Conservation (phyloP, 2,888 invertebrate species). For the Psylliodes chrysocephalus region DNA sequence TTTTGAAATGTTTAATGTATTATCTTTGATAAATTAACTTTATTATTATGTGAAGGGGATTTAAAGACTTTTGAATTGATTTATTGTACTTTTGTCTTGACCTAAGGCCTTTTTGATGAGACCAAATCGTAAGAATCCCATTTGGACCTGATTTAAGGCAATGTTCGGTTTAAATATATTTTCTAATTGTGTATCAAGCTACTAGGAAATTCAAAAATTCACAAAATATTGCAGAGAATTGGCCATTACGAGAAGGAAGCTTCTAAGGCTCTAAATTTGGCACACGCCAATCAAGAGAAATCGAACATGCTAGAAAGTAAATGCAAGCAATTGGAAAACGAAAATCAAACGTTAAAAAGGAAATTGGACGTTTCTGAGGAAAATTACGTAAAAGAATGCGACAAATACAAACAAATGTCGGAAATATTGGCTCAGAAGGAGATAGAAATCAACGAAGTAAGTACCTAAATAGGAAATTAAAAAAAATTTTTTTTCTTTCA, state of each 20-base stretch:
- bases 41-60: too few species aligned
- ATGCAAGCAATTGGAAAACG: constrained; percentile 65
- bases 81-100: too few species aligned
- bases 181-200: too few species aligned
- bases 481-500: too few species aligned
- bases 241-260: constrained; percentile 76
- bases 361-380: constrained; percentile 47
- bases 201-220: too few species aligned
- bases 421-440: constrained; percentile 72
- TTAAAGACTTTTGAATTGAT: too few species aligned
- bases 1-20: too few species aligned
- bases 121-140: too few species aligned
- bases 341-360: constrained; percentile 54
- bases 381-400: constrained; percentile 49
- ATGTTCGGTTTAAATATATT: too few species aligned
- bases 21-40: too few species aligned
- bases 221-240: constrained; percentile 61
- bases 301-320: constrained; percentile 68
- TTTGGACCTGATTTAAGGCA: too few species aligned
- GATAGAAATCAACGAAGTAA: constrained; percentile 70
- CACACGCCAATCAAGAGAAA: constrained; percentile 75
- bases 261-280: constrained; percentile 76
- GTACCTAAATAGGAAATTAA: constrained; percentile 45
- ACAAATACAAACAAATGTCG: constrained; percentile 67
- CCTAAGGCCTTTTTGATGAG: too few species aligned